Percentiles rank a stretch among this genome's conserved stretches.
phyloP scores from a whole-genome alignment of 2,888 invertebrate species.

The Heliconius ismenius region DNA sequence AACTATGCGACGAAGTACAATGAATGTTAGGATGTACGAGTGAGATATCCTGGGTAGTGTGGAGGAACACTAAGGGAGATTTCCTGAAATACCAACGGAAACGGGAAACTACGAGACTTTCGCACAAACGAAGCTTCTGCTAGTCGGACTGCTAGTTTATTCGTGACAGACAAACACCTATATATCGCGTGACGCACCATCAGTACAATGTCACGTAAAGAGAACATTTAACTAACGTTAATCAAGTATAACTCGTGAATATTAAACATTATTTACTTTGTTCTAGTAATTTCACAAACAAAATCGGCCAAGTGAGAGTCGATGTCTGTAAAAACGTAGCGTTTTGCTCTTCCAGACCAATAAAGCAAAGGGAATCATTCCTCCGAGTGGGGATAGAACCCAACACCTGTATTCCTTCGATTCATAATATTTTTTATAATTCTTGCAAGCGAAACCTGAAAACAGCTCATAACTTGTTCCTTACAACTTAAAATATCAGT shows the following conservation, averaged over 20 bases:
- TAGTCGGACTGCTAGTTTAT: too few species aligned
- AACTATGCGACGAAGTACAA: too few species aligned
- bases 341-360: not conserved
- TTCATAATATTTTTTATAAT: not conserved
- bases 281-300: not conserved
- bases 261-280: conserved; percentile 3
- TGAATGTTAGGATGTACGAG: too few species aligned
- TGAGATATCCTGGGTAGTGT: too few species aligned
- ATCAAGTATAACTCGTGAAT: conserved; percentile 2
- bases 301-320: not conserved
- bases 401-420: not conserved
- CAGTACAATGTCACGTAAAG: conserved; percentile 21
- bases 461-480: not conserved
- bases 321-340: not conserved
- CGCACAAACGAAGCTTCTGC: too few species aligned
- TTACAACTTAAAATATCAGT: not conserved
- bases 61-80: too few species aligned
- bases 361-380: not conserved
- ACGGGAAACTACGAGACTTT: too few species aligned
- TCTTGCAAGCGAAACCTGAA: not conserved
- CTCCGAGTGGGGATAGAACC: not conserved
- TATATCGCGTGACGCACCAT: conserved; percentile 26
- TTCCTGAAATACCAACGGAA: too few species aligned
- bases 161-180: not conserved
- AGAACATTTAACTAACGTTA: conserved; percentile 19